Evolutionary conservation across 1,140 invertebrate genomes (phyloP), one percentile per base, ranked within the genome.

Genomic region (Drosophila gunungcola): DNA sequence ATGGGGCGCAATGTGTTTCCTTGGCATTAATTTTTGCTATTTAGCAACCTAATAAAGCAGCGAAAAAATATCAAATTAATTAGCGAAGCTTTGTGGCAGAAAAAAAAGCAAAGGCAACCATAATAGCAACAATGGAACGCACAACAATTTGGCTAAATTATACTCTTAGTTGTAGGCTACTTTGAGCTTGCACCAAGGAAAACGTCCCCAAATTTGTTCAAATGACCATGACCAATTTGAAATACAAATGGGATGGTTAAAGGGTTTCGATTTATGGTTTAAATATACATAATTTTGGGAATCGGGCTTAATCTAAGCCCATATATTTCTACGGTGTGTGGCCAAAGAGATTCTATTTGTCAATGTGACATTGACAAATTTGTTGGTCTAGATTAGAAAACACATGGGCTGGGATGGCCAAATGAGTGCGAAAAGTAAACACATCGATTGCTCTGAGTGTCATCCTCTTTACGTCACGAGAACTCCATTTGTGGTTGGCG

Each of bases 41-140:
- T 77, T 77, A 77, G 56, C 64, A 46, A 52, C 63, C 56, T 25
- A 48, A 38, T 45, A 27, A 39, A 39, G 9, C 32, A 41, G 41
- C 2, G 12, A 64, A 67, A 73, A 88, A 83, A 76, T 82, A 80
- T 84, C 84, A 88, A 84, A 88, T 88, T 88, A 88, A 88, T 88
- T 88, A 88, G 73, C 57, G 41, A 43, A 36, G 68, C 68, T 80
- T 78, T 75, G 53, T 65, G 74, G 64, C 74, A 52, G 38, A 63
- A 42, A 49, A 64, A 55, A 68, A 51, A 58, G 39, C 21, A 46
- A 10, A 49, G 41, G 12, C 41, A 67, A 46, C 58, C 42, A 21
- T 57, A 74, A 57, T 43, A 38, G 41, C 62, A 69, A 68, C 42
- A 77, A 52, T 46, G 57, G 51, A 52, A 70, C 60, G 34, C 12